A percentile compares a stretch with the other conserved stretches of the same genome.
Conservation (phyloP, 2,797 vertebrate genomes). For the Crypturellus tataupa region DNA sequence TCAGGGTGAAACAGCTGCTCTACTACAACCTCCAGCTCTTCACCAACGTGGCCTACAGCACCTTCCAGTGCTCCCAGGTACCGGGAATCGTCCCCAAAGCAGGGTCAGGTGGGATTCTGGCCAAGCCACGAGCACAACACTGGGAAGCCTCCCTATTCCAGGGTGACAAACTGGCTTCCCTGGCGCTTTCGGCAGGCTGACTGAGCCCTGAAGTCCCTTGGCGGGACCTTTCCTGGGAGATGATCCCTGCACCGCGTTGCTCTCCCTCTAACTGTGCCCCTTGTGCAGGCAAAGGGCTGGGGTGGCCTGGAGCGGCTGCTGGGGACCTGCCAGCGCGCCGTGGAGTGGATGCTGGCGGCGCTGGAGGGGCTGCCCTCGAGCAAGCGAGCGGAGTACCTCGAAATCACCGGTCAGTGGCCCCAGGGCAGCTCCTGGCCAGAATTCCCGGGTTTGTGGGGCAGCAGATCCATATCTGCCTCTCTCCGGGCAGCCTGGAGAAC, state of each 20-base stretch:
- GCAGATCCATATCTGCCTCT: fast-evolving
- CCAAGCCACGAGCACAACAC: fast-evolving
- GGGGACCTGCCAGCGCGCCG: conserved; percentile 79
- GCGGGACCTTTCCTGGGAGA: not conserved
- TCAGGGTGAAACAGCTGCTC: conserved; percentile 81
- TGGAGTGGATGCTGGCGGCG: conserved; percentile 84
- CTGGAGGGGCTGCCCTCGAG: conserved; percentile 76
- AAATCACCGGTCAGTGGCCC: conserved; percentile 84
- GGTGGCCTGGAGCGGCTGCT: conserved; percentile 43
- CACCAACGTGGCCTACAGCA: conserved; percentile 81
- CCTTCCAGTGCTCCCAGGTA: conserved; percentile 87
- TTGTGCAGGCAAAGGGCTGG: not conserved
- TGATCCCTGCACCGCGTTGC: not conserved
- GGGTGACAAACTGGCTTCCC: not conserved
- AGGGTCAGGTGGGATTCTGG: too few relatives aligned
- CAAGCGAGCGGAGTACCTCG: conserved; percentile 79
- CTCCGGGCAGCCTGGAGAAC: fast-evolving
- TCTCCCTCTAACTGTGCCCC: not conserved
- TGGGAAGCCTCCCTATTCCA: not conserved
- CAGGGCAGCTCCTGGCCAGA: not conserved
- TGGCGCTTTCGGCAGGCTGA: not conserved
- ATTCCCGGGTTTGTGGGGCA: too few relatives aligned
- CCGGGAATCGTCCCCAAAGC: fast-evolving
- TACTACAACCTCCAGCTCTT: conserved; percentile 87
- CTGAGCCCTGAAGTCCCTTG: not conserved